phyloP scores from a whole-genome alignment of 2,888 invertebrate species.

The Desoria tigrina region DNA sequence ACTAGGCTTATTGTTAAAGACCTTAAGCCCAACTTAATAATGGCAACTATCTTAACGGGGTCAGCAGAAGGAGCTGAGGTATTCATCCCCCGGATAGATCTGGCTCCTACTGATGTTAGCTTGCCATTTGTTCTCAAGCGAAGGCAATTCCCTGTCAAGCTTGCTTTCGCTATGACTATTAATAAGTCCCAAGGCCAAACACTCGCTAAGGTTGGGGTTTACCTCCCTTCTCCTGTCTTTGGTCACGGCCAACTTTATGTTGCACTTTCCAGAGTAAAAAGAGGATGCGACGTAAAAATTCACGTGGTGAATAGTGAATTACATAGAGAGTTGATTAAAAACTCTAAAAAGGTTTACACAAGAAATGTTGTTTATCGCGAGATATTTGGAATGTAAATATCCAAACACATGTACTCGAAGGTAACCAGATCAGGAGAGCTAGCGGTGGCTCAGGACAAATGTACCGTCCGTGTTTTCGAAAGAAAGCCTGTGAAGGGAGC shows the following conservation, averaged over 20 bases:
- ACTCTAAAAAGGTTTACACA: constrained; percentile 20
- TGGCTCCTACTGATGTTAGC: constrained; percentile 25
- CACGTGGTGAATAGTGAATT: background rate
- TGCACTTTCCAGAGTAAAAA: constrained; percentile 26
- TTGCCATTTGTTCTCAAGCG: constrained; percentile 33
- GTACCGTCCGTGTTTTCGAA: too few relatives aligned
- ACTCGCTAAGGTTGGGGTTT: constrained; percentile 32
- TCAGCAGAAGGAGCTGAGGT: constrained; percentile 23
- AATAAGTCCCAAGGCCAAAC: constrained; percentile 41
- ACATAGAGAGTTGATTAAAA: constrained; percentile 17
- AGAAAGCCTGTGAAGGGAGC: too few relatives aligned
- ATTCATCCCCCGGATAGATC: constrained; percentile 37
- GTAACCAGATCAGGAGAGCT: too few relatives aligned
- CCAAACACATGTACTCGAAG: too few relatives aligned
- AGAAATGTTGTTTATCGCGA: constrained; percentile 23
- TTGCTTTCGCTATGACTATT: constrained; percentile 36
- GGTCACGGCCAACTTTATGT: constrained; percentile 41
- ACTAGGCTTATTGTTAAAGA: constrained; percentile 40
- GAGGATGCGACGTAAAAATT: constrained; percentile 15
- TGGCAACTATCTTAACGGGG: constrained; percentile 29
- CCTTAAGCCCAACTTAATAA: constrained; percentile 32
- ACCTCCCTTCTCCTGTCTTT: constrained; percentile 30
- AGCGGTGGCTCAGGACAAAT: too few relatives aligned
- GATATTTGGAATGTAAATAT: constrained; percentile 10
- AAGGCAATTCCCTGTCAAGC: constrained; percentile 43